Percentiles rank a stretch among this genome's conserved stretches.
Evolutionary conservation across 2,113 vertebrate species (phyloP).

Genomic region (Podarcis raffonei): DNA sequence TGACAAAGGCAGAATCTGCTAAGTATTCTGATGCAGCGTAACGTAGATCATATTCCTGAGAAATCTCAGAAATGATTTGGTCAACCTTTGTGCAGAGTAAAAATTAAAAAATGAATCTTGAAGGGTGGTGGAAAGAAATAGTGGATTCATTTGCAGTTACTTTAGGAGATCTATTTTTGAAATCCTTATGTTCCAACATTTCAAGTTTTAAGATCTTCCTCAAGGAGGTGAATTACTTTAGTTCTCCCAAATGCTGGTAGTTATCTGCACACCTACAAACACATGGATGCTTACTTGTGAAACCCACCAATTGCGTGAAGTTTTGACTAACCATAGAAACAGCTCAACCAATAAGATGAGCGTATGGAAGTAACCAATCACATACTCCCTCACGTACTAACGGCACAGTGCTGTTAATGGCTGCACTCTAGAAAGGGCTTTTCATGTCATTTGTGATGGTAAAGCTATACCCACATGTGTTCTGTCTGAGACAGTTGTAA

Average conservation of each 20-base stretch:
- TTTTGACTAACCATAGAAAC: slow-evolving; percentile 69
- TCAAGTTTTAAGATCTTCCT: slow-evolving; percentile 4
- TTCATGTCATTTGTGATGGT: not conserved
- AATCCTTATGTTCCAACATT: not conserved
- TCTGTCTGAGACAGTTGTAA: not conserved
- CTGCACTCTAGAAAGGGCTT: slow-evolving; percentile 35
- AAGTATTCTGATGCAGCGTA: not conserved
- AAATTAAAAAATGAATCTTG: not conserved
- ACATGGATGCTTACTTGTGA: slow-evolving; percentile 32
- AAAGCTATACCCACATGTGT: not conserved
- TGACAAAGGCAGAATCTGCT: not conserved
- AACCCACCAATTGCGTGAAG: slow-evolving; percentile 60
- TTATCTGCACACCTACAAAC: slow-evolving; percentile 1
- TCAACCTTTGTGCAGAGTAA: not conserved
- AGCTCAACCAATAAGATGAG: slow-evolving; percentile 64
- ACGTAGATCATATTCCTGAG: not conserved
- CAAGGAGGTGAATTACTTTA: not conserved
- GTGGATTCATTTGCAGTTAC: not conserved
- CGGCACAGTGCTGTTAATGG: slow-evolving; percentile 47
- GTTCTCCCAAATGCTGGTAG: slow-evolving; percentile 13
- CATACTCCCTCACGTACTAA: slow-evolving; percentile 45
- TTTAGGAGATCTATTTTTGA: not conserved
- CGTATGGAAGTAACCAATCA: slow-evolving; percentile 63
- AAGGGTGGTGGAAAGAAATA: not conserved
- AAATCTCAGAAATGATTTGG: not conserved